Evolutionary conservation across 2,888 invertebrate species (phyloP), one percentile per base, ranked within the genome.

Genomic region (Celastrina argiolus): DNA sequence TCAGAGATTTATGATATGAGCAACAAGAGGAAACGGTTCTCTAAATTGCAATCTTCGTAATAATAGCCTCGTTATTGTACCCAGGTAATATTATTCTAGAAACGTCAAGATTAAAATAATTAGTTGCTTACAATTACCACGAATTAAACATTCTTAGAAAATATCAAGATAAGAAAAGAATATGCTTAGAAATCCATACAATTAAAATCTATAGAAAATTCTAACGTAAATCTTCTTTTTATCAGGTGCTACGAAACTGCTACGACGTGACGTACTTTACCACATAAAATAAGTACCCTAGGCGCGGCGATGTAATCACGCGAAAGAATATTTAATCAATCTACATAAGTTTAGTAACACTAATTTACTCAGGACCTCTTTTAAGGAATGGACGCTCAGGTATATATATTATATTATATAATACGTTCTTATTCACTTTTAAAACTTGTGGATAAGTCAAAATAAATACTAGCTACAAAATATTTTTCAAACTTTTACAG

Each of bases 1-100:
- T 51, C 14, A 26, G 14, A 61, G 61, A 61, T 61, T 36, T 61
- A 58, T 31, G 58, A 31, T 58, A 31, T 58, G 31, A 31, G 12
- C 22, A 51, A 51, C 22, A 51, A 51, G 51, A 16, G 45, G 51
- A 51, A 51, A 51, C 51, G 51, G 51, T 51, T 51, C 22, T 51
- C 22, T 12, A 51, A 51, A 51, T 26, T 51, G 22, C 18, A 51
- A 51, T 51, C 4, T 51, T 22, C 14, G 22, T 51, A 51, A 51
- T 51, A 26, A 26, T 51, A 51, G 51, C 22, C 22, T 6, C 12
- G 22, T 51, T 51, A 26, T 51, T 51, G 22, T 14, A 12, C 3
- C 51, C 12, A 5, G 22, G 4, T 51, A 22, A 51, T 22, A 22
- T 5, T 51, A 51, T 51, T 51, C 4, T 22, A 14, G 22, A 51